Evolutionary conservation across 2,113 vertebrate species (phyloP).

Genomic region (Ctenomys sociabilis): DNA sequence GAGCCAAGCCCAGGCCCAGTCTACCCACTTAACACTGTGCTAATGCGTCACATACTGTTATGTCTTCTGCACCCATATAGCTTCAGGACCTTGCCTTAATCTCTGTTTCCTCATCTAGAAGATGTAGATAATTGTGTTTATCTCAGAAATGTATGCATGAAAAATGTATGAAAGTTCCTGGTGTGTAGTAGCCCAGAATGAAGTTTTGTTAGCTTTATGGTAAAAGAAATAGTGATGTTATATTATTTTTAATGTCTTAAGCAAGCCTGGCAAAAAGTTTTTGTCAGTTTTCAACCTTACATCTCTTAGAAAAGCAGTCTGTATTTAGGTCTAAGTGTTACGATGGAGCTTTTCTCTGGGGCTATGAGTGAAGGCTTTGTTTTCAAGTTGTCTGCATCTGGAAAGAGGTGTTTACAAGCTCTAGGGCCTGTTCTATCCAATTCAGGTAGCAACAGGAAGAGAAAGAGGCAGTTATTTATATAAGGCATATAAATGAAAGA

Average conservation of each 20-base stretch:
- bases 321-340: background rate
- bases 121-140: background rate
- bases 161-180: background rate
- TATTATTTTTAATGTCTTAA: constrained; percentile 35
- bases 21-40: background rate
- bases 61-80: background rate
- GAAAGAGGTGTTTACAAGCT: constrained; percentile 17
- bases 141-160: background rate
- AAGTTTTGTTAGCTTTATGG: constrained; percentile 2
- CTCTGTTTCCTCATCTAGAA: constrained; percentile 22
- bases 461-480: constrained; percentile 31
- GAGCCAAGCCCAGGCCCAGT: background rate
- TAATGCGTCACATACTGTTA: background rate
- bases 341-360: background rate
- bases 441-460: constrained; percentile 42
- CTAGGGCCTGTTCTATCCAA: background rate
- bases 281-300: background rate
- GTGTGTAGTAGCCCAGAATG: background rate
- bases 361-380: background rate
- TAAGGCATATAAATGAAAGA: constrained; percentile 3
- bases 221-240: constrained; percentile 9
- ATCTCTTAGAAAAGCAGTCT: constrained; percentile 34
- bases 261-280: background rate
- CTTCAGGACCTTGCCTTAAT: background rate
- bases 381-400: constrained; percentile 7